Percentiles rank a stretch among this genome's conserved stretches.
Conservation (phyloP, 1,140 invertebrate genomes). For the Littorina saxatilis region DNA sequence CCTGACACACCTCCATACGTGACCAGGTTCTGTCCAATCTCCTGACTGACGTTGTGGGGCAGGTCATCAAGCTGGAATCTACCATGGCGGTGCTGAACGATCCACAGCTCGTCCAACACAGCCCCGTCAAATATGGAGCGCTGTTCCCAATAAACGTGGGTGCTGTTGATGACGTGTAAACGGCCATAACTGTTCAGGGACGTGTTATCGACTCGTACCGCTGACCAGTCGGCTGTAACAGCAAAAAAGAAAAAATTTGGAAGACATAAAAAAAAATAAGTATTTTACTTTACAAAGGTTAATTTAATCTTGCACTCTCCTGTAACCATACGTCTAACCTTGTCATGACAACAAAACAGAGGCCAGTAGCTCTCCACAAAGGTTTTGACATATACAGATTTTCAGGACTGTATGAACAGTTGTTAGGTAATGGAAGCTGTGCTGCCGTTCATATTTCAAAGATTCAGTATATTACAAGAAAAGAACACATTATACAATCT, state of each 20-base stretch:
- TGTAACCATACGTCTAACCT: neutral
- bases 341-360: neutral
- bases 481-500: no score
- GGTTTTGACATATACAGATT: no score
- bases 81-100: slow-evolving; percentile 59
- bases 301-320: neutral
- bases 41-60: slow-evolving; percentile 36
- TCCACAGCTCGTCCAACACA: slow-evolving; percentile 61
- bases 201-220: slow-evolving; percentile 79
- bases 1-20: no score
- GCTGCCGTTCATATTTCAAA: no score
- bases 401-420: no score
- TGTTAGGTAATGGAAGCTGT: no score
- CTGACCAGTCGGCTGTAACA: slow-evolving; percentile 61
- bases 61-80: slow-evolving; percentile 41
- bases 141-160: slow-evolving; percentile 94
- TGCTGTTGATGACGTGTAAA: slow-evolving; percentile 87
- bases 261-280: neutral
- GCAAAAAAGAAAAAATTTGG: slow-evolving; percentile 27
- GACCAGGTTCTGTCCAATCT: neutral
- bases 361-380: no score
- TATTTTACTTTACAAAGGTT: neutral
- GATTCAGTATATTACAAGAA: no score
- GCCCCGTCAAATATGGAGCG: slow-evolving; percentile 79
- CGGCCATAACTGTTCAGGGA: slow-evolving; percentile 87